Conservation (phyloP, 2,888 invertebrate genomes). For the Seira ritae region DNA sequence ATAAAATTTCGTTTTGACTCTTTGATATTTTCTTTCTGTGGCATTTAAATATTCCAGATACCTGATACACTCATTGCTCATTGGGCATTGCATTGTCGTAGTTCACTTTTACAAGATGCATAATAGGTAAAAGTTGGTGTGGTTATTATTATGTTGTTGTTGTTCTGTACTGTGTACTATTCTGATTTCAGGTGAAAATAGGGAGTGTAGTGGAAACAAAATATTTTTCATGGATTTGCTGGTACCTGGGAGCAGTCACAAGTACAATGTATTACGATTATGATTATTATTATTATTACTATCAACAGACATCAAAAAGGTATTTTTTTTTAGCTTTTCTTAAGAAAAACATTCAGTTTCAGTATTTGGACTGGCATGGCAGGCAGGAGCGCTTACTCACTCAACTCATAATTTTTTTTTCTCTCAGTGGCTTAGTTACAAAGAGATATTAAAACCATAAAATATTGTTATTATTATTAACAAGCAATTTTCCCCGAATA, state of each 20-base stretch:
- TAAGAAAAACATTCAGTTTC: not conserved
- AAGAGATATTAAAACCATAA: conserved; percentile 48
- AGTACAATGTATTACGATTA: conserved; percentile 23
- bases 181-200: not conserved
- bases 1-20: not conserved
- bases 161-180: too few relatives aligned
- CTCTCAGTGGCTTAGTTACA: conserved; percentile 24
- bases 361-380: not conserved
- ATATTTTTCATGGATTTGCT: conserved; percentile 17
- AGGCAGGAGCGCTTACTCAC: conserved; percentile 5
- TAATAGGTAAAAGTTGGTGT: too few relatives aligned
- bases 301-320: conserved; percentile 12
- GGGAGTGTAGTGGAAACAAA: conserved; percentile 22
- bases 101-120: too few relatives aligned
- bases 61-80: conserved; percentile 49
- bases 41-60: conserved; percentile 15
- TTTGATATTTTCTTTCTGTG: not conserved
- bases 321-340: not conserved
- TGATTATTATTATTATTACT: conserved; percentile 20
- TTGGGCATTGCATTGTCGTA: too few relatives aligned
- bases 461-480: conserved; percentile 36
- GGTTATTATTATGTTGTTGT: too few relatives aligned
- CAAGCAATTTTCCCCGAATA: conserved; percentile 1
- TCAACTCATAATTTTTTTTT: not conserved
- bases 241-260: conserved; percentile 14